Base-by-base conservation (phyloP, 2,797 vertebrate species). In the Lepus oiostolus region DNA sequence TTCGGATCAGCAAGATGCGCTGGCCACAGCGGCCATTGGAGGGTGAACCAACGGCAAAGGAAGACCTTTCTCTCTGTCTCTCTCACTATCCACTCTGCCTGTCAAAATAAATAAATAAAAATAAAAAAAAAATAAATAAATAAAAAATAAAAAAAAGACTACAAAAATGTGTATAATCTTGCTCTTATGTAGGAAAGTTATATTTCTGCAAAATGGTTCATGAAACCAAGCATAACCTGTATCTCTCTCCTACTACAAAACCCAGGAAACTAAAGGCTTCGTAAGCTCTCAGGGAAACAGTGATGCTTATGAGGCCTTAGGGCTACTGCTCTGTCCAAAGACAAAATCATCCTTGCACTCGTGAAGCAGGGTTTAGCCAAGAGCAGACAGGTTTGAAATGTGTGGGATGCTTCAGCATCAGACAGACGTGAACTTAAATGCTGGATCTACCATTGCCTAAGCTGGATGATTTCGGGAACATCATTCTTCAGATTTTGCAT, bases 181-280 rank as follows among this genome's bases (percentile, higher is more conserved):
- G 30, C 62, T 80, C 24, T 84, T 63, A 65, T 9, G 81, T 22
- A 62, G 35, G 80, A 94, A 89, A 79, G 8, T 86, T 88, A 80
- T 11, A 70, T 94, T 94, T 93, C 68, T 92, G 30, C 70, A 81
- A 60, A 95, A 28, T 85, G 30, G 92, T 76, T 82, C 47, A 84
- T 67, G 32, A 93, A 87, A 93, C 28, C 54, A 93, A 82, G 30
- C 62, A 50, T 95, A 71, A 58, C 54, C 28, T 67, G 7, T 19
- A n/a, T 74, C n/a, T 83, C 38, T 16, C 7, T 87, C 14, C 88
- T 8, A 63, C 17, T 58, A 54, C 47, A 63, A 93, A 96, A 91
- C 68, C 42, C 16, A 85, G 84, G 80, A 79, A 88, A 72, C 19
- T 72, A 52, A 75, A 19, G 65, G 58, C 62, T 85, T 86, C 71